A percentile compares a stretch with the other conserved stretches of the same genome.
Conservation (phyloP, 1,140 invertebrate species). For the Drosophila ercepeae region DNA sequence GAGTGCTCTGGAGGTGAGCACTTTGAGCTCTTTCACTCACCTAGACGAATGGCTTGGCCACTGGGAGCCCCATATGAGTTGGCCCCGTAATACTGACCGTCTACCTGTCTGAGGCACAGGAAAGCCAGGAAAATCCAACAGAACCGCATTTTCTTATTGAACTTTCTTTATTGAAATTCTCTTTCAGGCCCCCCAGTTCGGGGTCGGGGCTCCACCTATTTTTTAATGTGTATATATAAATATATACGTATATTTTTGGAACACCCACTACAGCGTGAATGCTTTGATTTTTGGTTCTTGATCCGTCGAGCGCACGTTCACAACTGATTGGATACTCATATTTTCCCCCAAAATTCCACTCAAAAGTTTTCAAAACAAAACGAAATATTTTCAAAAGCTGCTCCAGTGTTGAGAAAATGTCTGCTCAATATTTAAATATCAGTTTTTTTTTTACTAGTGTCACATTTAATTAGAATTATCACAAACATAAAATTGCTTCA, state of each 20-base stretch:
- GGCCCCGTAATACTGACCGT: slow-evolving; percentile 45
- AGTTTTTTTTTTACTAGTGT: slow-evolving; percentile 6
- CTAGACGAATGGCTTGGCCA: slow-evolving; percentile 58
- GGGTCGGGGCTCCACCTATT: slow-evolving; percentile 9
- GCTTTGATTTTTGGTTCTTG: slow-evolving; percentile 11
- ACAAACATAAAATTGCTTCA: slow-evolving; percentile 68
- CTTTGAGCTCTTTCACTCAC: slow-evolving; percentile 45
- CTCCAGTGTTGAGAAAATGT: slow-evolving; percentile 33
- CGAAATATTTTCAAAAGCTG: slow-evolving; percentile 45
- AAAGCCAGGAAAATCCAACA: slow-evolving; percentile 30
- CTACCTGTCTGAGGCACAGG: slow-evolving; percentile 24
- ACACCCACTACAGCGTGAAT: slow-evolving; percentile 21
- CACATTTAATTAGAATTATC: slow-evolving; percentile 71
- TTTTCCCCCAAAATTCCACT: slow-evolving; percentile 42
- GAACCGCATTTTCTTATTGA: slow-evolving; percentile 48
- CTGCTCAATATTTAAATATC: background rate
- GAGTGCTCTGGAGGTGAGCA: slow-evolving; percentile 3
- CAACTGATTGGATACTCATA: slow-evolving; percentile 38
- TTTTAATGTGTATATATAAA: slow-evolving; percentile 26
- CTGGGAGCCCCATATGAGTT: slow-evolving; percentile 25
- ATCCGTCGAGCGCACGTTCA: slow-evolving; percentile 36
- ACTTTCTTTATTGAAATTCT: background rate
- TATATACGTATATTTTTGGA: slow-evolving; percentile 55
- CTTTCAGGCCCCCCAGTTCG: background rate
- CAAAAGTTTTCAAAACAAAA: slow-evolving; percentile 69